phyloP scores from a whole-genome alignment of 2,888 invertebrate genomes.

The Diabrotica balteata region DNA sequence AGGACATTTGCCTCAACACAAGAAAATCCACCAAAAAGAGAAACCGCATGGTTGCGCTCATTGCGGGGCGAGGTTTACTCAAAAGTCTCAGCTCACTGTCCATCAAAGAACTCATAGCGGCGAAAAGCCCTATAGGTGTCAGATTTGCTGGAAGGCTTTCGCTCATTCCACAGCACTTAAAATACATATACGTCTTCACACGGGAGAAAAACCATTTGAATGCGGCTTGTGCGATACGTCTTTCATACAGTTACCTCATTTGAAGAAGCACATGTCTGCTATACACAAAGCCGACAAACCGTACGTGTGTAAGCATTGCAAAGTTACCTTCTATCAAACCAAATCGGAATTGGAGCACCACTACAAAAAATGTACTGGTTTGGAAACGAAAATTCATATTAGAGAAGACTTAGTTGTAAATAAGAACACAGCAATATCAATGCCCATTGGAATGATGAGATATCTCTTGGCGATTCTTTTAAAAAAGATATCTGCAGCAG shows the following conservation, averaged over 20 bases:
- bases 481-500: conserved; percentile 83
- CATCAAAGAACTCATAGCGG: conserved; percentile 87
- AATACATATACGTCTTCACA: conserved; percentile 82
- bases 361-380: conserved; percentile 61
- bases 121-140: conserved; percentile 81
- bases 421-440: conserved; percentile 60
- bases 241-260: conserved; percentile 84
- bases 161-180: conserved; percentile 86
- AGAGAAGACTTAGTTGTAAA: conserved; percentile 39
- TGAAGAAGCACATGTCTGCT: conserved; percentile 87
- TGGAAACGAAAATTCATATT: conserved; percentile 50
- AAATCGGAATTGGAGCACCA: conserved; percentile 77
- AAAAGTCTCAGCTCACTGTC: conserved; percentile 83
- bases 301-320: conserved; percentile 78
- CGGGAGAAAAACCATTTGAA: conserved; percentile 84
- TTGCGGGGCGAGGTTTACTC: conserved; percentile 82
- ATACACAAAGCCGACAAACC: conserved; percentile 82
- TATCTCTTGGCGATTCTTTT: conserved; percentile 80
- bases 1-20: conserved; percentile 82
- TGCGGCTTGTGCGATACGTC: conserved; percentile 75
- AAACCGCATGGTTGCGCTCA: conserved; percentile 80
- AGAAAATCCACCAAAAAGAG: conserved; percentile 79
- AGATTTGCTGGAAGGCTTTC: conserved; percentile 80
- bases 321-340: conserved; percentile 73
- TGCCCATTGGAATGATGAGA: conserved; percentile 78